Evolutionary conservation across 2,888 invertebrate genomes (phyloP).

Genomic region (Pristionchus exspectatus): DNA sequence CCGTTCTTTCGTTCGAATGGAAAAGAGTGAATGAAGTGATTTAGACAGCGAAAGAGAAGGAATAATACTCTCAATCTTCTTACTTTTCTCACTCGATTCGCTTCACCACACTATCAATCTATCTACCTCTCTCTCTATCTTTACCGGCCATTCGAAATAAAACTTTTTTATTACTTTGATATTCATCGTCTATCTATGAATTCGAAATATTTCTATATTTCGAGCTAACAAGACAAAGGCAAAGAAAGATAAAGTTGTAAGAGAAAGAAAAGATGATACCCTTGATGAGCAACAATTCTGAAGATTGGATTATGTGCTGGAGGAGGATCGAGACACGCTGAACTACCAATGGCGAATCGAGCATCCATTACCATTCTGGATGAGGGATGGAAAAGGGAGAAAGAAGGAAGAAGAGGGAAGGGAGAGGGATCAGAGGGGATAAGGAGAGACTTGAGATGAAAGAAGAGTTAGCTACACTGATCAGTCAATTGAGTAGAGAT

Average conservation of each 20-base stretch:
- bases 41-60: not conserved
- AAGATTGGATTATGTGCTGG: slow-evolving; percentile 70
- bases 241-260: no score
- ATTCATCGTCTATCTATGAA: not conserved
- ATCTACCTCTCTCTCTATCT: not conserved
- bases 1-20: not conserved
- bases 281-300: slow-evolving; percentile 64
- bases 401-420: not conserved
- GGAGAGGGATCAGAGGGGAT: slow-evolving; percentile 25
- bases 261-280: not conserved
- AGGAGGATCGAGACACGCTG: slow-evolving; percentile 67
- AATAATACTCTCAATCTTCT: not conserved
- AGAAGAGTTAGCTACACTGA: not conserved
- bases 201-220: not conserved
- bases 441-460: slow-evolving; percentile 24
- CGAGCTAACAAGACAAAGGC: no score
- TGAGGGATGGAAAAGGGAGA: not conserved
- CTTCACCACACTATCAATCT: not conserved
- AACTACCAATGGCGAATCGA: slow-evolving; percentile 48
- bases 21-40: not conserved
- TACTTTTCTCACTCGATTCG: slow-evolving; percentile 5
- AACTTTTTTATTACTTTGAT: not conserved
- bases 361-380: slow-evolving; percentile 49
- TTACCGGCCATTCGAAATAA: not conserved
- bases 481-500: slow-evolving; percentile 83